Conservation (phyloP, 2,797 vertebrate species). For the Phyllotis vaccarum region DNA sequence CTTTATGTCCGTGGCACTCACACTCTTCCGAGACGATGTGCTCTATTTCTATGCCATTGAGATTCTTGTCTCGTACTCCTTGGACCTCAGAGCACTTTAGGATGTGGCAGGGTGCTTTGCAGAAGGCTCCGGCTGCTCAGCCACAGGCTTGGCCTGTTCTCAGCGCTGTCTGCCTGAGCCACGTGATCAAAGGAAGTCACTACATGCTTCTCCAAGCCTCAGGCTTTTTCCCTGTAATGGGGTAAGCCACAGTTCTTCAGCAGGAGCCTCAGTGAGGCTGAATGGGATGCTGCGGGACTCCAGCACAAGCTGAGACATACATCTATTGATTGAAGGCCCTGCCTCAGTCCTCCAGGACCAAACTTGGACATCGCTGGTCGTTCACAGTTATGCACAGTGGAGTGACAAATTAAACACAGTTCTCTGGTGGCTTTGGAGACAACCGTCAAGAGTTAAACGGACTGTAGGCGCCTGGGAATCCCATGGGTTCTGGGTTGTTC, state of each 20-base stretch:
- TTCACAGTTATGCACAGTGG: not conserved
- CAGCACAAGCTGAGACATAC: not conserved
- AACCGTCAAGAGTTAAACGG: conserved; percentile 57
- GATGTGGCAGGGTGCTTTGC: not conserved
- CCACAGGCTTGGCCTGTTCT: not conserved
- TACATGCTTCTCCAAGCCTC: not conserved
- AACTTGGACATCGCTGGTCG: not conserved
- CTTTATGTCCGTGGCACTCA: not conserved
- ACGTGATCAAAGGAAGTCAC: not conserved
- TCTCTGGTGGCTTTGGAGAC: not conserved
- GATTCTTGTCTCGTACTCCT: not conserved
- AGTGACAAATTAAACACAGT: not conserved
- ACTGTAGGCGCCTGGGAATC: not conserved
- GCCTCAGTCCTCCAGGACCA: not conserved
- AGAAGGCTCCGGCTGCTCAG: not conserved
- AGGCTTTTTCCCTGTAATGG: not conserved
- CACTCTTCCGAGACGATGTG: not conserved
- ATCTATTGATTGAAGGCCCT: not conserved
- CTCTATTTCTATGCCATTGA: not conserved
- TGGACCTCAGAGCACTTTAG: not conserved
- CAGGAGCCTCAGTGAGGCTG: not conserved
- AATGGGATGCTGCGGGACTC: not conserved
- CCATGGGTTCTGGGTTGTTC: conserved; percentile 2
- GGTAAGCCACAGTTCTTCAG: not conserved
- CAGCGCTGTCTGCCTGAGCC: not conserved